Base-by-base conservation (phyloP, 2,888 invertebrate genomes). In the Scaptodrosophila latifasciaeformis region DNA sequence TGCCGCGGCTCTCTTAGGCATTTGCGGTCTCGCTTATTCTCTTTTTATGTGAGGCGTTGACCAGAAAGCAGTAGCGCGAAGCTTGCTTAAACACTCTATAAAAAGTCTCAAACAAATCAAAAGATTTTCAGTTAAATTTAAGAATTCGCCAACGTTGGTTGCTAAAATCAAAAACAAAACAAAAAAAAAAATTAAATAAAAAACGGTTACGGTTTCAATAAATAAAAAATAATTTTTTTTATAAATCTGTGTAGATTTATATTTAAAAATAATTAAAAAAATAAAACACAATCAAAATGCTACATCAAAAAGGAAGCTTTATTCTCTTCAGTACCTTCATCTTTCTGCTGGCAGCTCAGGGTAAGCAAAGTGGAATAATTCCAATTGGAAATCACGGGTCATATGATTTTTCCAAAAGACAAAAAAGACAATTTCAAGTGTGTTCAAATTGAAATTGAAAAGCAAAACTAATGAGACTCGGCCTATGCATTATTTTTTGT, bases 121-220 rank as follows among this genome's bases (percentile, higher is more conserved):
- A 82, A 77, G 71, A 82, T 75, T 82, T 83, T 79, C 81, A 83
- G 83, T 84, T 81, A 72, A 82, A 69, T 75, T 79, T 76, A 65
- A 49, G 78, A 83, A 81, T 77, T 79, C 68, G 68, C 65, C 71
- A 80, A 68, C 67, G 64, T 70, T 82, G 74, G 82, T 80, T 63
- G 69, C 59, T 46, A 18, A 46, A 45, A 30, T 37, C 2, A 31
- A 37, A 21, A 27, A 27, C 1, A 21, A 34, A 34, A 37, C 0
- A 6, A 27, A 43, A 13, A 24, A 30, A 30, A n/a, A 30, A 2
- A 30, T 30, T n/a, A 5, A 30, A n/a, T 30, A 2, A 21, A 19
- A 15, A 15, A 15, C 27, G 27, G 6, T 15, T 37, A 4, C 12
- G 15, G 15, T 43, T 43, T 27, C 12, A 37, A 24, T 47, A 35